phyloP scores from a whole-genome alignment of 2,888 invertebrate genomes.

The Cecidostiba fungosa region DNA sequence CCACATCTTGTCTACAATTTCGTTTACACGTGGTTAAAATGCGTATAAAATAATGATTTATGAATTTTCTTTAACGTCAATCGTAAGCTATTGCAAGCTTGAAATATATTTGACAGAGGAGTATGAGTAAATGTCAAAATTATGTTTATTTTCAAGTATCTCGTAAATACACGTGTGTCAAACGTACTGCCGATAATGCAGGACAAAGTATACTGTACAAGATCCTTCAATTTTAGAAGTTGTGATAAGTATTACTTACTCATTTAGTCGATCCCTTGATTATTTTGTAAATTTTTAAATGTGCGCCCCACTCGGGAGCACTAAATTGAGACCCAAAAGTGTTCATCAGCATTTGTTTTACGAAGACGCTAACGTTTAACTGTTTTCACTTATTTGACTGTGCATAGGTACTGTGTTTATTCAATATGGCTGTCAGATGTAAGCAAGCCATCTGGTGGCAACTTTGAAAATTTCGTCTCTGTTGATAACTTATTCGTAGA shows the following conservation, averaged over 20 bases:
- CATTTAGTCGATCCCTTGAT: constrained; percentile 27
- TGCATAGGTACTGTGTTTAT: not conserved
- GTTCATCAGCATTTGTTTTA: constrained; percentile 55
- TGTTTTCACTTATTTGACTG: constrained; percentile 53
- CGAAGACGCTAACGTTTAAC: constrained; percentile 48
- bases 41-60: not conserved
- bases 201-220: not conserved
- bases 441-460: constrained; percentile 15
- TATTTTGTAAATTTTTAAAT: constrained; percentile 14
- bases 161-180: constrained; percentile 49
- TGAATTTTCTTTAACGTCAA: not conserved
- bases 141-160: constrained; percentile 40
- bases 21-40: not conserved
- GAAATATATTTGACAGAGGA: not conserved
- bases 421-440: constrained; percentile 36
- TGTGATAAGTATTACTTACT: constrained; percentile 37
- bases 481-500: not conserved
- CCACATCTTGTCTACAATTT: constrained; percentile 35
- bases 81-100: too few species aligned
- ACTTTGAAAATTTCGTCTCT: not conserved
- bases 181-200: constrained; percentile 50
- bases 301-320: constrained; percentile 34
- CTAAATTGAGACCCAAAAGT: constrained; percentile 25
- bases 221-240: not conserved
- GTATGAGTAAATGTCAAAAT: constrained; percentile 9